Evolutionary conservation across 2,797 vertebrate species (phyloP), one percentile per base, ranked within the genome.

Genomic region (Dryobates pubescens): DNA sequence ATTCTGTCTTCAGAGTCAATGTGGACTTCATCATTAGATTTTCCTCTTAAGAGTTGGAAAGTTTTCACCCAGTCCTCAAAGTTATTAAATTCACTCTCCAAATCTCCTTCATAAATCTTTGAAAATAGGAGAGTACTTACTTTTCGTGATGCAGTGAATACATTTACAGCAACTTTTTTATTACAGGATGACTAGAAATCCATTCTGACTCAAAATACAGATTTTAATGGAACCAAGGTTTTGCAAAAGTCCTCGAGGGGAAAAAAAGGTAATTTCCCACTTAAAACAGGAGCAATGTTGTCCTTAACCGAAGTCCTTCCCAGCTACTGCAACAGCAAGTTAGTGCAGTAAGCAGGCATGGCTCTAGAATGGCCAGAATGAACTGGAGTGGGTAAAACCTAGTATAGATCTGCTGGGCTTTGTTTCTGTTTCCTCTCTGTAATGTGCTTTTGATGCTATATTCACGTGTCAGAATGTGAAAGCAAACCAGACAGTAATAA

Each of bases 11-110:
- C 98, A 26, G 97, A 95, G 0, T 97, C 86, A 13, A 96, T 92
- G 17, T 98, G 97, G 16, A 99, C 98, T 8, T 99, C 98, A 3
- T 99, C 99, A 4, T 92, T 98, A 79, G 98, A 98, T 94, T 99
- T 99, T 61, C 99, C 99, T 93, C 99, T 97, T 90, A 98, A 98
- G 80, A 99, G 98, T 53, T 98, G 98, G 57, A 99, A 99, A 10
- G 99, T 99, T 97, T 98, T 99, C 78, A 99, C 98, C 99, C 99
- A 99, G 86, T 99, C 99, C 71, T 99, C 98, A 94, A 99, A 99
- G 53, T 98, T 98, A 56, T 98, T 98, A 92, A 99, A 99, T 97
- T 98, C 98, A 24, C 97, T 97, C 92, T 99, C 99, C 63, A 99
- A 97, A 81, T 99, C 99, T 88, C 98, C 98, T 75, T 98, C 98